Evolutionary conservation across 2,888 invertebrate genomes (phyloP), one percentile per base, ranked within the genome.

Genomic region (Scaptomyza polygonia): DNA sequence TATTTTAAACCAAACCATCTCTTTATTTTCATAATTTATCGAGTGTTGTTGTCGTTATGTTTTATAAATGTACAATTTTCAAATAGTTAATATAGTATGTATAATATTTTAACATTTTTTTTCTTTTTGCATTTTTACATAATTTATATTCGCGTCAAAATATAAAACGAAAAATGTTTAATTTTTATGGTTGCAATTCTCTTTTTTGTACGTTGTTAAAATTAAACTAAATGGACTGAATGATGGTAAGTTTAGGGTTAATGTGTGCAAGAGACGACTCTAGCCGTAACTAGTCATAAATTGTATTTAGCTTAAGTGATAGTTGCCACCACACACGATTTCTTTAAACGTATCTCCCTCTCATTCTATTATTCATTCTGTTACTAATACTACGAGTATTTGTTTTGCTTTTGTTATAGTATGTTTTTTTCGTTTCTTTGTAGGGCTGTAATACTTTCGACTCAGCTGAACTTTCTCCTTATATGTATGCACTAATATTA

Each of bases 1-100:
- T 80, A 85, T 77, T 77, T 74, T 77, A 77, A 72, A 87, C 82
- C 85, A 87, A 74, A 39, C 77, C 63, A 83, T 62, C 52, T 69
- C 61, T 61, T 71, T 74, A 78, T 81, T 80, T 84, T 79, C 71
- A 80, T 84, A 42, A 65, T 58, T 71, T 77, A 55, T 51, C 66
- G 43, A 67, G 52, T 72, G 48, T 58, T 48, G 42, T 30, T 47
- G 29, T 42, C 39, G 32, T 68, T 71, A 32, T 59, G 43, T 52
- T 82, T 81, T 71, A 61, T 65, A 85, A 67, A 86, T 75, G 70
- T 85, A 86, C 72, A 72, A 39, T 58, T 63, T 62, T 57, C 43
- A 58, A 56, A 65, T 61, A 61, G 57, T 27, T 55, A 40, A 52
- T 39, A 44, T 21, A n/a, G 12, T 58, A 21, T 52, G 12, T 58